Percentiles rank a stretch among this genome's conserved stretches.
These are phyloP conservation scores for Papilio protenor DNA, from an alignment of 2,888 invertebrate genomes.

Conservation along the genomic window DNA sequence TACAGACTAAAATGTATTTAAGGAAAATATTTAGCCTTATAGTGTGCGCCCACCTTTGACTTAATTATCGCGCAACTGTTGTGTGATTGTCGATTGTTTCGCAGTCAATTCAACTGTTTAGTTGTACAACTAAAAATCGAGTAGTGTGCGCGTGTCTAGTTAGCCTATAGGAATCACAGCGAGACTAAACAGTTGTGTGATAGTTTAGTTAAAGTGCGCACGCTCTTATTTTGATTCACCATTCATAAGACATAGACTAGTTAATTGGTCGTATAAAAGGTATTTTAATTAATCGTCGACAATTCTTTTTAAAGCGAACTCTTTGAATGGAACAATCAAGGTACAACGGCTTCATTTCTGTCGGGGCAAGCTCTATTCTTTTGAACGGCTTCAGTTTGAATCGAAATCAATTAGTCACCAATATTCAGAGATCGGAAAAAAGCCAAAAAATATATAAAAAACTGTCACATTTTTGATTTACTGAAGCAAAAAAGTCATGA, in stretches of 20 bases:
- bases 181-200: no score
- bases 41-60: not conserved
- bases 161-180: no score
- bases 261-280: not conserved
- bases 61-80: no score
- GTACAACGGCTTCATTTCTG: not conserved
- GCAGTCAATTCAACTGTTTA: no score
- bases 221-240: not conserved
- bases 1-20: not conserved
- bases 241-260: not conserved
- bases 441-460: not conserved
- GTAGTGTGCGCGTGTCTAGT: no score
- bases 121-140: no score
- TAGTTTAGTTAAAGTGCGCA: not conserved
- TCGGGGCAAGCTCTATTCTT: not conserved
- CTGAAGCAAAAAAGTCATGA: no score
- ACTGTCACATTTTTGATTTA: not conserved
- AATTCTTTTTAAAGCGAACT: not conserved
- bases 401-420: not conserved
- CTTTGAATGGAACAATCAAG: slow-evolving; percentile 11
- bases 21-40: not conserved
- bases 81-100: no score
- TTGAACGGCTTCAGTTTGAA: not conserved
- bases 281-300: not conserved
- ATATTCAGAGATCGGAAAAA: not conserved